phyloP scores from a whole-genome alignment of 64 coral and sea anemone genomes.

The Montipora capricornis region DNA sequence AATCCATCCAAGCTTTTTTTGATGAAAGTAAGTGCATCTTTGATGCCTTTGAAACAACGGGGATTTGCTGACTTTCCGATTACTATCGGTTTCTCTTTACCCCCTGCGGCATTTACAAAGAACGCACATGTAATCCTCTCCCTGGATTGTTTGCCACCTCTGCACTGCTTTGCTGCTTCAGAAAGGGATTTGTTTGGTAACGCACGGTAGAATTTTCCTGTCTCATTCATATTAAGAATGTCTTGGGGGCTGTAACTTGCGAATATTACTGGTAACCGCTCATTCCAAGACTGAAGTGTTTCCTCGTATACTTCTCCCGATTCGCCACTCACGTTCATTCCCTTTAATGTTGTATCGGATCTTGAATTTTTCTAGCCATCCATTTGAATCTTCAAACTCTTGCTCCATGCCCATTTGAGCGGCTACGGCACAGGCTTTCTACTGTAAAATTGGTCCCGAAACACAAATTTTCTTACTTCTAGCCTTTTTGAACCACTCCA shows the following conservation, averaged over 20 bases:
- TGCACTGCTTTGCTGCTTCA: neutral
- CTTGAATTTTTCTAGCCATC: slow-evolving; percentile 48
- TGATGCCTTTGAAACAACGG: neutral
- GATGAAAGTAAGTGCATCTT: slow-evolving; percentile 40
- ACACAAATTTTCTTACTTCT: slow-evolving; percentile 30
- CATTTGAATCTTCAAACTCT: slow-evolving; percentile 43
- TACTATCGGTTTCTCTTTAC: neutral
- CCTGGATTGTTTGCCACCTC: slow-evolving; percentile 1
- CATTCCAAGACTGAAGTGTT: slow-evolving; percentile 1
- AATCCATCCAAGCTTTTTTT: slow-evolving; percentile 48
- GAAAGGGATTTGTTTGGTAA: slow-evolving; percentile 17
- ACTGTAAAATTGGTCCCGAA: slow-evolving; percentile 18
- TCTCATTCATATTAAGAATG: slow-evolving; percentile 15
- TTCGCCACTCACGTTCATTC: neutral
- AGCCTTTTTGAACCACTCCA: slow-evolving; percentile 36
- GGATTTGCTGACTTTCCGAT: neutral
- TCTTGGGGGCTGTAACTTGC: neutral
- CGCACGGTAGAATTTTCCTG: neutral
- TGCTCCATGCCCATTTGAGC: neutral
- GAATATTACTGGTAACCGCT: neutral
- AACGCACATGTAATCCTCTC: neutral
- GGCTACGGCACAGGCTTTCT: neutral
- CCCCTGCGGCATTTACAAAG: neutral
- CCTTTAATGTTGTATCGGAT: slow-evolving; percentile 41
- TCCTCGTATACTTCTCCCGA: slow-evolving; percentile 18